Evolutionary conservation across 2,888 invertebrate genomes (phyloP), one percentile per base, ranked within the genome.

Genomic region (Blera fallax): DNA sequence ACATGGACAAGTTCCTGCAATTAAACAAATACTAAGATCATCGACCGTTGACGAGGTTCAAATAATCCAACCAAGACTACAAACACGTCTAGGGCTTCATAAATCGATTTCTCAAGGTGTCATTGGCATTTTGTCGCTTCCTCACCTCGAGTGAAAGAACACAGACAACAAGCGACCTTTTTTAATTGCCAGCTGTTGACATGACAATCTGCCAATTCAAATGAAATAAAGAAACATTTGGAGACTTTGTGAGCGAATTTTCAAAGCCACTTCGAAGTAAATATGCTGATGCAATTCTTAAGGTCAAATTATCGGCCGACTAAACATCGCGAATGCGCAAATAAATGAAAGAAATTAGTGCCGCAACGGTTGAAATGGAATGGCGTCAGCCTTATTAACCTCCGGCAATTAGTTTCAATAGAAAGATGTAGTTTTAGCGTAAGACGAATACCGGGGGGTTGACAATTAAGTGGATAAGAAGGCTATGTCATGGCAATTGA

Each of bases 341-440:
- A 78, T 65, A 34, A 72, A 60, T 72, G 56, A 64, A 54, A 72
- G 21, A 56, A 74, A 58, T 65, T 73, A 83, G 52, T 43, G 52
- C 29, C 32, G 27, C 62, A 52, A 60, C 43, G 72, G 16, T 45
- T 32, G 40, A 37, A 74, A 84, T 74, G 10, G 43, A 52, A 79
- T 84, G 74, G 80, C 80, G 74, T 56, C 64, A 64, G 79, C 54
- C 79, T 69, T 74, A 79, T 74, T 78, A 82, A 72, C 79, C 67
- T 79, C 67, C 27, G 52, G 64, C 73, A 84, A 84, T 80, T 76
- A 76, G 69, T 80, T 76, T 84, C 64, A 65, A 76, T 80, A 50
- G 52, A 70, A 60, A 29, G 2, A 67, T 45, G 32, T 48, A 11
- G 48, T 10, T 34, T 34, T n/a, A 24, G 8, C 21, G 18, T 14